Conservation (phyloP, 2,113 vertebrate genomes). For the Pyrgilauda ruficollis region DNA sequence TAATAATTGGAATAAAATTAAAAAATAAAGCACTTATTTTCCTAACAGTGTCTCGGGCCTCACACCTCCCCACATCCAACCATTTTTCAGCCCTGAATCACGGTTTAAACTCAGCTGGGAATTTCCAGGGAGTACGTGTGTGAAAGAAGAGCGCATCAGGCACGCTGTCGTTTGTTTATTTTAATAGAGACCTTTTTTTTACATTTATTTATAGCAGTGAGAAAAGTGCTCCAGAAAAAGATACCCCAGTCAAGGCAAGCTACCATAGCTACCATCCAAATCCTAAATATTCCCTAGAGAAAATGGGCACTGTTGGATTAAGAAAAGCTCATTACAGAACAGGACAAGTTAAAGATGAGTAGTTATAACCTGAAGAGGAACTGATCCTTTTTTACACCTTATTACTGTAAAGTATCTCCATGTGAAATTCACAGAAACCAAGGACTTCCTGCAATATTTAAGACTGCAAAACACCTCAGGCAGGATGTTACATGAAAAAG, state of each 20-base stretch:
- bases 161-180: not conserved
- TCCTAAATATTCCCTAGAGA: not conserved
- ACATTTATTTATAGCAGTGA: constrained; percentile 34
- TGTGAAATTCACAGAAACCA: not conserved
- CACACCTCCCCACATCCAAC: not conserved
- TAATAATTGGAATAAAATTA: not conserved
- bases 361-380: not conserved
- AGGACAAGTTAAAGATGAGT: not conserved
- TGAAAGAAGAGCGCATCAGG: not conserved
- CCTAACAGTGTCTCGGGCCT: fast-evolving
- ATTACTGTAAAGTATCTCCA: not conserved
- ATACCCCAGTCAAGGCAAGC: not conserved
- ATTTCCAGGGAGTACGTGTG: fast-evolving
- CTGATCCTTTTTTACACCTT: not conserved
- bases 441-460: not conserved
- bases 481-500: not conserved
- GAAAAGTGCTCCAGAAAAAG: constrained; percentile 35
- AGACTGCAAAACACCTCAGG: not conserved
- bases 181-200: constrained; percentile 41
- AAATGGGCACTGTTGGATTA: not conserved
- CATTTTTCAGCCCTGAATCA: not conserved
- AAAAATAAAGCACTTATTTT: not conserved
- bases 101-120: not conserved
- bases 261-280: not conserved
- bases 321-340: not conserved